These are phyloP conservation scores for Tortricodes alternella DNA, from an alignment of 2,888 invertebrate genomes.

Conservation along the genomic window DNA sequence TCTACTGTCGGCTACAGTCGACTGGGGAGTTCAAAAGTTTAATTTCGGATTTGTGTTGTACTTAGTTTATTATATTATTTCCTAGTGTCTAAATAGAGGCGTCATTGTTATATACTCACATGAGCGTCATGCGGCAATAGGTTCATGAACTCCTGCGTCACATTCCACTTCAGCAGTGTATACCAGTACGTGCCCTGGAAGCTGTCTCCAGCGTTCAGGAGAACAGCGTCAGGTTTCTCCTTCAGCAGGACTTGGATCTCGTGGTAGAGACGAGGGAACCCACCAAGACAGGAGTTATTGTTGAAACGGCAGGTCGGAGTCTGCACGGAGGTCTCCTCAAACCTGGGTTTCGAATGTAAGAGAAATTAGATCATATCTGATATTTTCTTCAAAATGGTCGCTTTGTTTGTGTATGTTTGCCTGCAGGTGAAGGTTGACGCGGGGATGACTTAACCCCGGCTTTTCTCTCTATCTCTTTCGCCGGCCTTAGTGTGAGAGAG, in stretches of 20 bases:
- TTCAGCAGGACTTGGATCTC: slow-evolving; percentile 74
- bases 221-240: slow-evolving; percentile 83
- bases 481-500: too few relatives aligned
- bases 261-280: slow-evolving; percentile 85
- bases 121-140: slow-evolving; percentile 89
- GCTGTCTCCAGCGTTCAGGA: slow-evolving; percentile 92
- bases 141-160: slow-evolving; percentile 89
- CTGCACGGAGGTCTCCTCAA: slow-evolving; percentile 82
- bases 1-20: too few relatives aligned
- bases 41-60: too few relatives aligned
- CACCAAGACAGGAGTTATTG: slow-evolving; percentile 85
- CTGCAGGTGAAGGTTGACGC: too few relatives aligned
- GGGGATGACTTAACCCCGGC: too few relatives aligned
- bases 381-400: too few relatives aligned
- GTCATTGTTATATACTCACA: slow-evolving; percentile 69
- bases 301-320: slow-evolving; percentile 81
- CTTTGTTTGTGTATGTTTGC: too few relatives aligned
- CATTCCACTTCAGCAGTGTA: slow-evolving; percentile 87
- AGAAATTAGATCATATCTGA: too few relatives aligned
- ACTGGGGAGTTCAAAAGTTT: too few relatives aligned
- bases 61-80: too few relatives aligned
- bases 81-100: neutral
- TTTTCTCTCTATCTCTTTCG: too few relatives aligned
- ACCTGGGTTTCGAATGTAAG: slow-evolving; percentile 62
- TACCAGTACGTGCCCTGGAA: slow-evolving; percentile 95